Conservation (phyloP, 2,888 invertebrate genomes). For the Buathra laborator region DNA sequence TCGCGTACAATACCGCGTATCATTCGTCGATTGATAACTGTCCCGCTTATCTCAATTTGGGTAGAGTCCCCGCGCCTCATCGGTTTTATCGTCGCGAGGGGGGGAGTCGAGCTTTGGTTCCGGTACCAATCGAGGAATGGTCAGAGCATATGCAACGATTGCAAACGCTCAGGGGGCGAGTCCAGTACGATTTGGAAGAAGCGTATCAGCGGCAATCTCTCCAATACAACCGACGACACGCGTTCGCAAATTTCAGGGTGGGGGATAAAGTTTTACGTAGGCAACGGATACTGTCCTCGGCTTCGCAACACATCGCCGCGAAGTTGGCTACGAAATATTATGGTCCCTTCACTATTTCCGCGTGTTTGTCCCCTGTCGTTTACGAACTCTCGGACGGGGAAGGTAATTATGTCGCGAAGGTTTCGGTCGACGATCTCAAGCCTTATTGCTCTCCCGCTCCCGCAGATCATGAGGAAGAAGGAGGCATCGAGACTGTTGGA, state of each 20-base stretch:
- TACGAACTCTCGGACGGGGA: constrained; percentile 3
- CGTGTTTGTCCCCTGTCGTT: neutral
- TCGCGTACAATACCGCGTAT: too few species aligned
- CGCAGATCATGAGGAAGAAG: too few species aligned
- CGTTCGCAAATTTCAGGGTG: neutral
- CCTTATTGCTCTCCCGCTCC: too few species aligned
- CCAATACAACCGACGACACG: neutral
- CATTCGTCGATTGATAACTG: too few species aligned
- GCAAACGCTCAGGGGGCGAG: neutral
- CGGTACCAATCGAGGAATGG: neutral
- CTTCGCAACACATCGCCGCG: too few species aligned
- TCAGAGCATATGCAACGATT: neutral
- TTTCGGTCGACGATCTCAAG: too few species aligned
- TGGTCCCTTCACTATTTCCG: too few species aligned
- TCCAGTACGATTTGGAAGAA: neutral
- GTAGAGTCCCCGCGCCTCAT: too few species aligned
- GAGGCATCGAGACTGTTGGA: too few species aligned
- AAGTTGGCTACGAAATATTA: too few species aligned
- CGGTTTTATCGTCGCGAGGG: neutral
- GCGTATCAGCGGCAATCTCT: neutral
- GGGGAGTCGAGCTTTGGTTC: neutral
- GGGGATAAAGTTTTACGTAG: neutral
- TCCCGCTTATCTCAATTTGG: too few species aligned
- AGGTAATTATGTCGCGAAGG: neutral
- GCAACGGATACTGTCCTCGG: too few species aligned